Conservation (phyloP, 2,113 vertebrate genomes). For the Crocuta crocuta region DNA sequence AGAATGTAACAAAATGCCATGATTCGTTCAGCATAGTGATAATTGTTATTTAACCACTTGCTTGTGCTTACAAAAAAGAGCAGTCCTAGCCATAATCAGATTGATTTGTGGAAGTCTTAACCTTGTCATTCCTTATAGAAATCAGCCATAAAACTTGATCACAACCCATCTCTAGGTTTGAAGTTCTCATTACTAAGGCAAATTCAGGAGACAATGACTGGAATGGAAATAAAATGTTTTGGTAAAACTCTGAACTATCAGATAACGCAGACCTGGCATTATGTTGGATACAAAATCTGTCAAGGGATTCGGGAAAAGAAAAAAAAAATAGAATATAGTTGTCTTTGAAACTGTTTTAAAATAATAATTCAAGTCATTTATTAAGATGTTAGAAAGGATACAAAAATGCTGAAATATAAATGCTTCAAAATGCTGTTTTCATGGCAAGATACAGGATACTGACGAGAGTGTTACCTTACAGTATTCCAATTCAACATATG, state of each 20-base stretch:
- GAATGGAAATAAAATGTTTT: background rate
- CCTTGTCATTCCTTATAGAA: background rate
- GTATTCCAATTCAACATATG: background rate
- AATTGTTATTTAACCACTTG: background rate
- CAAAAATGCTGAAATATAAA: background rate
- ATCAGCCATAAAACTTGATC: constrained; percentile 42
- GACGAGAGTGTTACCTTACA: background rate
- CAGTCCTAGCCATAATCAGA: background rate
- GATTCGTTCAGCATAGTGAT: background rate
- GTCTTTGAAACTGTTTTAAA: background rate
- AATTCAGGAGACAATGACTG: background rate
- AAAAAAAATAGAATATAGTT: background rate
- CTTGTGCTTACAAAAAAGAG: background rate
- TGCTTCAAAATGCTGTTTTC: background rate
- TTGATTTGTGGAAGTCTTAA: constrained; percentile 31
- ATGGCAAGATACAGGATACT: background rate
- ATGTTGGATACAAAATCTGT: background rate
- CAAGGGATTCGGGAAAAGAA: background rate
- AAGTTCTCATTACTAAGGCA: background rate
- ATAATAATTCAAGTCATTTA: background rate
- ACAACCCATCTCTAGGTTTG: background rate
- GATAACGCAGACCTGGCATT: background rate
- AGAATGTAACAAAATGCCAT: constrained; percentile 25
- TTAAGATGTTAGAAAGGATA: background rate
- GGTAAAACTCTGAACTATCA: background rate